phyloP scores from a whole-genome alignment of 2,888 invertebrate genomes.

The Drosophila kambysellisi region DNA sequence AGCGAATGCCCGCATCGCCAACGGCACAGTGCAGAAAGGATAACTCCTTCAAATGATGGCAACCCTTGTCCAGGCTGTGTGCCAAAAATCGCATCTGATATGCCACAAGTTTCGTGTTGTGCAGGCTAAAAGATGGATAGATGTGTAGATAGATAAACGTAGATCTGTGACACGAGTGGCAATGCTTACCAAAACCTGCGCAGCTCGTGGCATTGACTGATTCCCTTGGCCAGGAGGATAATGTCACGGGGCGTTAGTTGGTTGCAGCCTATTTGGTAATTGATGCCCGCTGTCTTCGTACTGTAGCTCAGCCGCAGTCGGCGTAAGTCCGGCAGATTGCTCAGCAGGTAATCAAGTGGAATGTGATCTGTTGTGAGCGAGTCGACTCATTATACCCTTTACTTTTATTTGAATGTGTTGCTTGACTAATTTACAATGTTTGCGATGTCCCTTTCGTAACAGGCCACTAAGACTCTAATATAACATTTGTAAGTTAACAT shows the following conservation, averaged over 20 bases:
- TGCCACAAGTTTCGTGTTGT: slow-evolving; percentile 83
- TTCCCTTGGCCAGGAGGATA: slow-evolving; percentile 76
- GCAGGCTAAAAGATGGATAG: slow-evolving; percentile 66
- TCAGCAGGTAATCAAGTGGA: slow-evolving; percentile 84
- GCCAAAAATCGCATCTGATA: slow-evolving; percentile 81
- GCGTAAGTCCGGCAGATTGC: slow-evolving; percentile 83
- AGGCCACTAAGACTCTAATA: too few species aligned
- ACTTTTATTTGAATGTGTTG: background rate
- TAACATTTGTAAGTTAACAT: too few species aligned
- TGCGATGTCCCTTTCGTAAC: background rate
- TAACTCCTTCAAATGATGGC: slow-evolving; percentile 79
- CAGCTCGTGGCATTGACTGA: slow-evolving; percentile 83
- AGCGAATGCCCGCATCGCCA: slow-evolving; percentile 82
- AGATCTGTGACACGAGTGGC: background rate
- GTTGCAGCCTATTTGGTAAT: slow-evolving; percentile 84
- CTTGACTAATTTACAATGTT: background rate
- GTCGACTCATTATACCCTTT: slow-evolving; percentile 34
- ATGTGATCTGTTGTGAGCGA: slow-evolving; percentile 83
- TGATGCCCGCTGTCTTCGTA: slow-evolving; percentile 83
- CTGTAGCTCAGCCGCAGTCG: slow-evolving; percentile 83
- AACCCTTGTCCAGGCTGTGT: slow-evolving; percentile 83
- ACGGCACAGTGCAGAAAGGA: slow-evolving; percentile 81
- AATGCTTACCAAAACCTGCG: slow-evolving; percentile 79
- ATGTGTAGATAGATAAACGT: background rate
- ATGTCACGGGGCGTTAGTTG: slow-evolving; percentile 82